phyloP scores from a whole-genome alignment of 2,888 invertebrate genomes.

The Chromoteleia sp. region DNA sequence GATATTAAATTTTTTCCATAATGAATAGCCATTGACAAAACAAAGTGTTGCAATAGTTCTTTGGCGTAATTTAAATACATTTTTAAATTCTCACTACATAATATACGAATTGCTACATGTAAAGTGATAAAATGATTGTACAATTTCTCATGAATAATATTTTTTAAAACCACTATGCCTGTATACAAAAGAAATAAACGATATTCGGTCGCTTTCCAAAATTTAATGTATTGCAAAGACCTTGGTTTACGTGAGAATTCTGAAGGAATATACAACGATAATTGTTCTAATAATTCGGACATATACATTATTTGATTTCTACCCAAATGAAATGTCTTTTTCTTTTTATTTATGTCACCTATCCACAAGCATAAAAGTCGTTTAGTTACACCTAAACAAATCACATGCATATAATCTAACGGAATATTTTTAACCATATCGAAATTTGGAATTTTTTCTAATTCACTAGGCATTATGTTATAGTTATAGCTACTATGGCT shows the following conservation, averaged over 20 bases:
- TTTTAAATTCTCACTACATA: slow-evolving; percentile 26
- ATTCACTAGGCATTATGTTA: slow-evolving; percentile 49
- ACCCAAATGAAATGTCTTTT: slow-evolving; percentile 28
- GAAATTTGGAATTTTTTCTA: slow-evolving; percentile 71
- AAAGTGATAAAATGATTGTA: slow-evolving; percentile 46
- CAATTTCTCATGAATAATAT: slow-evolving; percentile 8
- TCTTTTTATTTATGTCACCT: slow-evolving; percentile 28
- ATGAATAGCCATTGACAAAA: slow-evolving; percentile 32
- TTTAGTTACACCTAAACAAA: slow-evolving; percentile 47
- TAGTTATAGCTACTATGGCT: slow-evolving; percentile 12
- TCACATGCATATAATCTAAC: slow-evolving; percentile 66
- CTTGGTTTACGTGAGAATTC: slow-evolving; percentile 51
- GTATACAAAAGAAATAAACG: slow-evolving; percentile 45
- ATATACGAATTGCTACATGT: slow-evolving; percentile 50
- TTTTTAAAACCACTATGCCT: slow-evolving; percentile 46
- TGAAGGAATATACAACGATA: slow-evolving; percentile 32
- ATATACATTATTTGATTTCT: slow-evolving; percentile 20
- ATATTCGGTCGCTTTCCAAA: slow-evolving; percentile 59
- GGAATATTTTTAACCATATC: slow-evolving; percentile 72
- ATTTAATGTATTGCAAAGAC: slow-evolving; percentile 36
- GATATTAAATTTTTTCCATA: slow-evolving; percentile 43
- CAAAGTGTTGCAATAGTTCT: slow-evolving; percentile 35
- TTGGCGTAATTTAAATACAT: slow-evolving; percentile 39
- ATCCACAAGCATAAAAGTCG: slow-evolving; percentile 46
- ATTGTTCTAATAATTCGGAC: slow-evolving; percentile 16